phyloP scores from a whole-genome alignment of 2,113 vertebrate species.

The Poicephalus gulielmi region DNA sequence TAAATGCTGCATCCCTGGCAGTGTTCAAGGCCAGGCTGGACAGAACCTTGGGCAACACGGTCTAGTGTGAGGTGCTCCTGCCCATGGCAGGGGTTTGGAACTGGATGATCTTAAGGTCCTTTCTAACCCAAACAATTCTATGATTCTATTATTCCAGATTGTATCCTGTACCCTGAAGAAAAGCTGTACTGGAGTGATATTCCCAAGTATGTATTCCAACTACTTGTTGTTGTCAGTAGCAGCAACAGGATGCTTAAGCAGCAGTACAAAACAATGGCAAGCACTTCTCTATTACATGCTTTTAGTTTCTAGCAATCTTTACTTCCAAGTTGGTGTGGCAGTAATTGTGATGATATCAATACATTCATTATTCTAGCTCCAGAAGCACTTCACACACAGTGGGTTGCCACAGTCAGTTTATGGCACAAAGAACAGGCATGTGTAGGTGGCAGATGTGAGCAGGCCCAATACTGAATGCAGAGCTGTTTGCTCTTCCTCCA shows the following conservation, averaged over 20 bases:
- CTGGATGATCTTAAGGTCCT: not conserved
- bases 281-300: not conserved
- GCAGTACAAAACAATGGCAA: not conserved
- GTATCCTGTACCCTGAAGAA: not conserved
- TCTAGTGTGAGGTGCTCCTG: not conserved
- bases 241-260: not conserved
- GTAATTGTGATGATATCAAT: not conserved
- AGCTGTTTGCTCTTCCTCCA: not conserved
- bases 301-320: not conserved
- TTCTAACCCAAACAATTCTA: not conserved
- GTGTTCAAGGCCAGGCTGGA: not conserved
- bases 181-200: not conserved
- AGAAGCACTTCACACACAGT: not conserved
- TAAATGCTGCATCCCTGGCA: not conserved
- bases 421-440: not conserved
- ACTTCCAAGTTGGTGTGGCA: not conserved
- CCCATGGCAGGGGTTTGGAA: not conserved
- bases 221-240: not conserved
- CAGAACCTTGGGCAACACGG: not conserved
- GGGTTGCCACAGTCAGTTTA: not conserved
- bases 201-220: not conserved
- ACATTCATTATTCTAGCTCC: not conserved
- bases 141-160: not conserved
- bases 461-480: not conserved
- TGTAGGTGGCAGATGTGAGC: not conserved